phyloP scores from a whole-genome alignment of 2,888 invertebrate species.

The Hyles lineata region DNA sequence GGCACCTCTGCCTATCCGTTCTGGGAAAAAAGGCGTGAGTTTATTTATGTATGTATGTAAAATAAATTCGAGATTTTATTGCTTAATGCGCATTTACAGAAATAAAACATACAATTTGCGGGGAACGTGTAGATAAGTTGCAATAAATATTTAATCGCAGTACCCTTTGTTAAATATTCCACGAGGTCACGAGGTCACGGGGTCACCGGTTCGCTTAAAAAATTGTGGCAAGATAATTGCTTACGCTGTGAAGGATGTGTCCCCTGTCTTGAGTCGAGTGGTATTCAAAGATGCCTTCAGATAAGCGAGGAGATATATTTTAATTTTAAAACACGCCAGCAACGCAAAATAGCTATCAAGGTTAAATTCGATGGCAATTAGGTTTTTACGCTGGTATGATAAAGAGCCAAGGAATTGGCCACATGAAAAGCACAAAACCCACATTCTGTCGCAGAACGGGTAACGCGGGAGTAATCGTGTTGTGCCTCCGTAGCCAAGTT shows the following conservation, averaged over 20 bases:
- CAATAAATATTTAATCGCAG: neutral
- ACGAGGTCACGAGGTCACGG: neutral
- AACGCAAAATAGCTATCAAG: neutral
- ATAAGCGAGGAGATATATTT: neutral
- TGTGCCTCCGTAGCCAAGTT: too few relatives aligned
- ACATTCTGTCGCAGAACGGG: too few relatives aligned
- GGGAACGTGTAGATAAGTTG: neutral
- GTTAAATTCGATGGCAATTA: neutral
- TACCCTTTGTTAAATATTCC: neutral
- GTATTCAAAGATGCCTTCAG: conserved; percentile 1
- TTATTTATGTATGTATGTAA: too few relatives aligned
- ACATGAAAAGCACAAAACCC: too few relatives aligned
- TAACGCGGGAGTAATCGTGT: too few relatives aligned
- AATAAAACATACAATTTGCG: neutral
- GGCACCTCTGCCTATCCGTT: too few relatives aligned
- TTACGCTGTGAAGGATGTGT: conserved; percentile 14
- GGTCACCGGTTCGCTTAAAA: neutral
- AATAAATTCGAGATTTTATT: neutral
- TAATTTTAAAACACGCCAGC: conserved; percentile 2
- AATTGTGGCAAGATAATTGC: conserved; percentile 16
- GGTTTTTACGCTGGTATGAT: too few relatives aligned
- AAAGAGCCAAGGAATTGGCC: too few relatives aligned
- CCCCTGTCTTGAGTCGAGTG: conserved; percentile 16
- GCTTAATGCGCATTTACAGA: neutral
- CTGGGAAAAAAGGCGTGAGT: too few relatives aligned